Conservation (phyloP, 1,140 invertebrate genomes). For the Diuraphis noxia region DNA sequence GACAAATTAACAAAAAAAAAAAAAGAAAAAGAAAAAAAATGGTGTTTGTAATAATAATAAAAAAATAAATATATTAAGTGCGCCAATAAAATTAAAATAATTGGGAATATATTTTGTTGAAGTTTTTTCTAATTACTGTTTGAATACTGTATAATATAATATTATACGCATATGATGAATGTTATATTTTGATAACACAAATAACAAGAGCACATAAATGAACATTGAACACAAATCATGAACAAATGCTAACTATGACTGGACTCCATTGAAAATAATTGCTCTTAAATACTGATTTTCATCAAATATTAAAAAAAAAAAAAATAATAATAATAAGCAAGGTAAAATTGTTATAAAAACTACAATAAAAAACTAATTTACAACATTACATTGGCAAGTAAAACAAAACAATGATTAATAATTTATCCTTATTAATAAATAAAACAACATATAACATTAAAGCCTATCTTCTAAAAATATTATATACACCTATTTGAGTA, state of each 20-base stretch:
- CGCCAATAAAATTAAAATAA: neutral
- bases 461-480: neutral
- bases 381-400: conserved; percentile 50
- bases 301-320: neutral
- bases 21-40: no score
- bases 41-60: neutral
- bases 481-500: conserved; percentile 21
- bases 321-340: neutral
- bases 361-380: conserved; percentile 10
- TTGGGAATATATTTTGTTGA: neutral
- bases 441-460: conserved; percentile 34
- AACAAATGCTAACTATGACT: conserved; percentile 2
- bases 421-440: conserved; percentile 29
- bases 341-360: neutral
- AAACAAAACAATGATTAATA: conserved; percentile 42
- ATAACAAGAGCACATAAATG: neutral
- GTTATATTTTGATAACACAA: no score
- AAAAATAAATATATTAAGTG: neutral
- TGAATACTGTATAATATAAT: neutral
- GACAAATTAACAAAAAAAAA: conserved; percentile 27
- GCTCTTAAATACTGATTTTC: neutral
- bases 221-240: neutral
- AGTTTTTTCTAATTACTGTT: neutral
- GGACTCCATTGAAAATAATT: conserved; percentile 35
- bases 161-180: neutral